These are phyloP conservation scores for Leucophenga varia DNA, from an alignment of 1,140 invertebrate genomes.

Conservation along the genomic window DNA sequence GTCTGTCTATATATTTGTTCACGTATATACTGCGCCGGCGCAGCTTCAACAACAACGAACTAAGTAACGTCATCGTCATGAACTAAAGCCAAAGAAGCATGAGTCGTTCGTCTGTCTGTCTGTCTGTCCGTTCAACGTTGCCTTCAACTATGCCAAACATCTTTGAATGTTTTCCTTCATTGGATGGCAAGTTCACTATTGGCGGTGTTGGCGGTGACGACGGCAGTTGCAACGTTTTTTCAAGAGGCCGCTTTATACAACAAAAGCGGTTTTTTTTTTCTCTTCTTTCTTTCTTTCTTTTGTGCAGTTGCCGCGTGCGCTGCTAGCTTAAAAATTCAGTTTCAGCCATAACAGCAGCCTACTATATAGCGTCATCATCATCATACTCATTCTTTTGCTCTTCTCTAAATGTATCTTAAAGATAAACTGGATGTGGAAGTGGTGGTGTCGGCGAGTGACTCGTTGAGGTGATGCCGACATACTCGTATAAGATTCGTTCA, in stretches of 20 bases:
- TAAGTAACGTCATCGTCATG: conserved; percentile 4
- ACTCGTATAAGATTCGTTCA: too few relatives aligned
- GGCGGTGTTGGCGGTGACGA: conserved; percentile 16
- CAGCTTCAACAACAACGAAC: conserved; percentile 18
- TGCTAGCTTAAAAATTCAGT: too few relatives aligned
- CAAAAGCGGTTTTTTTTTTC: neutral
- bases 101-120: conserved; percentile 17
- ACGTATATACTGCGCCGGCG: conserved; percentile 17
- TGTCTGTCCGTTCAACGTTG: conserved; percentile 43
- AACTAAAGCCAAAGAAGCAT: too few relatives aligned
- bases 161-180: too few relatives aligned
- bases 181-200: neutral
- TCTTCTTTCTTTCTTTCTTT: too few relatives aligned
- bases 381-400: too few relatives aligned
- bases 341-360: too few relatives aligned
- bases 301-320: conserved; percentile 27
- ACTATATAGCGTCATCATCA: too few relatives aligned
- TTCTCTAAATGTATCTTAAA: conserved; percentile 1
- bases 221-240: conserved; percentile 17
- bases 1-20: too few relatives aligned
- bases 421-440: neutral
- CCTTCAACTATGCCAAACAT: conserved; percentile 51
- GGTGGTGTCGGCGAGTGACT: neutral
- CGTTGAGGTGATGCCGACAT: too few relatives aligned
- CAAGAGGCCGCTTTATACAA: too few relatives aligned